Conservation (phyloP, 37 sponge, comb jelly and placozoan species). For the Geodia barretti region DNA sequence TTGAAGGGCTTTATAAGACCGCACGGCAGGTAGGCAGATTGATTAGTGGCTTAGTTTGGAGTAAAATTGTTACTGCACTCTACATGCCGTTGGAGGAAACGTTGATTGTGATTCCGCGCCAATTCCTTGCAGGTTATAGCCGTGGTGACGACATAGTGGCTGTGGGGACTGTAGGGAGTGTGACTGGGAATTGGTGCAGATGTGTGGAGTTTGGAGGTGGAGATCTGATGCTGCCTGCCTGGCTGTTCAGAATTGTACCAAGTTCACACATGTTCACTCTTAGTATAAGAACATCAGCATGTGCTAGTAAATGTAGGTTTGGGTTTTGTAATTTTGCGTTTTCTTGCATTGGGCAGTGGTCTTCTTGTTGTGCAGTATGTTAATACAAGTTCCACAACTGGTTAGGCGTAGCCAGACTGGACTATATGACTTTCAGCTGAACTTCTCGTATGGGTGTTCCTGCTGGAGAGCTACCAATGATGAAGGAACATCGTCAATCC, state of each 20-base stretch:
- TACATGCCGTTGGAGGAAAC: constrained; percentile 50
- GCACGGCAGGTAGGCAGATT: not conserved
- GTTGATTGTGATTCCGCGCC: constrained; percentile 43
- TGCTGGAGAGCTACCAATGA: constrained; percentile 59
- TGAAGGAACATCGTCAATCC: constrained; percentile 42
- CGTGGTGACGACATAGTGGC: constrained; percentile 45
- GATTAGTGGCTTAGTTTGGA: constrained; percentile 30
- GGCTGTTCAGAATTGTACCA: constrained; percentile 11
- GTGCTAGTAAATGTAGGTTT: too few relatives aligned
- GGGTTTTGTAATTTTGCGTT: too few relatives aligned
- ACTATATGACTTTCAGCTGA: too few relatives aligned
- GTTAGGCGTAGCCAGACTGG: too few relatives aligned
- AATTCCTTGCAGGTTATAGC: constrained; percentile 62
- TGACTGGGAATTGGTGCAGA: not conserved
- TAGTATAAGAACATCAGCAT: too few relatives aligned
- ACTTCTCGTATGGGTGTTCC: too few relatives aligned
- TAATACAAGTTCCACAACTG: too few relatives aligned
- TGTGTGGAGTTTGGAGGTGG: not conserved
- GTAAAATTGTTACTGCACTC: constrained; percentile 37
- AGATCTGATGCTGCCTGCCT: constrained; percentile 3
- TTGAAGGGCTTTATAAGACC: constrained; percentile 8
- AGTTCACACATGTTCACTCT: too few relatives aligned
- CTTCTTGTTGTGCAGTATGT: too few relatives aligned
- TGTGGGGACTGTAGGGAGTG: constrained; percentile 3
- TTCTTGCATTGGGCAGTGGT: too few relatives aligned